Evolutionary conservation across 1,140 invertebrate species (phyloP).

Genomic region (Aphelinus certus): DNA sequence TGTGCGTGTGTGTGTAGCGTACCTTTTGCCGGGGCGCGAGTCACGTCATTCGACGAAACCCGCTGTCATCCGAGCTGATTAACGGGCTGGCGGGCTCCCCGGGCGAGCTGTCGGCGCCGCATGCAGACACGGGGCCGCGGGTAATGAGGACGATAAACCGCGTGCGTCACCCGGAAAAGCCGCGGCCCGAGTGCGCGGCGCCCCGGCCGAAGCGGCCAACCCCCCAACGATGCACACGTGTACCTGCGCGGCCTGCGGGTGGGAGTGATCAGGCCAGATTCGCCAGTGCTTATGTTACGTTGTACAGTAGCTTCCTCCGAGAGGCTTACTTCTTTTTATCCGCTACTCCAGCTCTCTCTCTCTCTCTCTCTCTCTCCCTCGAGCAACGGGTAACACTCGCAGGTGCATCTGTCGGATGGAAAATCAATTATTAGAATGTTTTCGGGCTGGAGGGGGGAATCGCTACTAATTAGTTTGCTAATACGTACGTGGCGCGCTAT

Average conservation of each 20-base stretch:
- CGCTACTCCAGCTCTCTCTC: no score
- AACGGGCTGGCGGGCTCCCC: background rate
- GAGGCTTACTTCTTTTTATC: no score
- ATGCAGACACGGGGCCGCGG: background rate
- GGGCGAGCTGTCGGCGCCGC: background rate
- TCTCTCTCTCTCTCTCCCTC: no score
- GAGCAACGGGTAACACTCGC: no score
- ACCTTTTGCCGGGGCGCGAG: conserved; percentile 2
- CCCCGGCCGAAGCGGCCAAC: conserved; percentile 36
- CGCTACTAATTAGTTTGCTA: no score
- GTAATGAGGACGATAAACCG: background rate
- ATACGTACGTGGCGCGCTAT: no score
- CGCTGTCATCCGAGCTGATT: conserved; percentile 14
- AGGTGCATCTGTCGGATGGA: no score
- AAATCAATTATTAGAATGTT: no score
- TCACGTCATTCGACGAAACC: background rate
- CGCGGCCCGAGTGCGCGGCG: conserved; percentile 49
- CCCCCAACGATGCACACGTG: conserved; percentile 3
- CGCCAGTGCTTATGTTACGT: no score
- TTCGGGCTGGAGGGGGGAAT: no score
- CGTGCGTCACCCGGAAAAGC: conserved; percentile 47
- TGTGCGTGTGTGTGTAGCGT: background rate
- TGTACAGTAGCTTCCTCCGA: no score
- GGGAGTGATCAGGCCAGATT: no score
- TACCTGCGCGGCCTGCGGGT: background rate